phyloP scores from a whole-genome alignment of 2,797 vertebrate species.

The Esox lucius region DNA sequence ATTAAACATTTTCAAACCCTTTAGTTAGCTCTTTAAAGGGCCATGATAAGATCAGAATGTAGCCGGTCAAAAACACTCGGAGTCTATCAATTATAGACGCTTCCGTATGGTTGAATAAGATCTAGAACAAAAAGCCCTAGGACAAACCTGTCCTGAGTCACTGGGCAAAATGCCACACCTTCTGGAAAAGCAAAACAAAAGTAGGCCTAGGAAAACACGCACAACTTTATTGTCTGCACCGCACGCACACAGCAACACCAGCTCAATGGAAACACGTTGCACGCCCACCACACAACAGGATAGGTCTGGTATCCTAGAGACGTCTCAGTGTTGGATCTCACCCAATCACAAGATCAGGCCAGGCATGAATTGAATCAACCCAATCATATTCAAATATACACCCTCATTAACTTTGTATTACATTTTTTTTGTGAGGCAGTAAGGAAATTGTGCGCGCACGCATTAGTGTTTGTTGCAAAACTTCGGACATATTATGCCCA shows the following conservation, averaged over 20 bases:
- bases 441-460: too few relatives aligned
- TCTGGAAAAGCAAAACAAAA: neutral
- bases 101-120: neutral
- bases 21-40: neutral
- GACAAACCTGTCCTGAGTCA: neutral
- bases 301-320: too few relatives aligned
- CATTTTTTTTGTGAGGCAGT: too few relatives aligned
- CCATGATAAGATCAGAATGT: neutral
- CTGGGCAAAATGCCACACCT: neutral
- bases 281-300: too few relatives aligned
- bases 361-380: too few relatives aligned
- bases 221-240: neutral
- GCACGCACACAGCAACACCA: slow-evolving; percentile 13
- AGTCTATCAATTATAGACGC: neutral
- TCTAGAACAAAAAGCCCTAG: neutral
- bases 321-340: too few relatives aligned
- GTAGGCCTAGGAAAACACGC: neutral
- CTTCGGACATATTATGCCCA: too few relatives aligned
- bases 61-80: neutral
- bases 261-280: neutral
- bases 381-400: too few relatives aligned
- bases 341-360: too few relatives aligned
- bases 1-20: neutral
- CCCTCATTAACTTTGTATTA: too few relatives aligned
- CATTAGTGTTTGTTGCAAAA: too few relatives aligned